Base-by-base conservation (phyloP, 2,797 vertebrate species). In the Helarctos malayanus region DNA sequence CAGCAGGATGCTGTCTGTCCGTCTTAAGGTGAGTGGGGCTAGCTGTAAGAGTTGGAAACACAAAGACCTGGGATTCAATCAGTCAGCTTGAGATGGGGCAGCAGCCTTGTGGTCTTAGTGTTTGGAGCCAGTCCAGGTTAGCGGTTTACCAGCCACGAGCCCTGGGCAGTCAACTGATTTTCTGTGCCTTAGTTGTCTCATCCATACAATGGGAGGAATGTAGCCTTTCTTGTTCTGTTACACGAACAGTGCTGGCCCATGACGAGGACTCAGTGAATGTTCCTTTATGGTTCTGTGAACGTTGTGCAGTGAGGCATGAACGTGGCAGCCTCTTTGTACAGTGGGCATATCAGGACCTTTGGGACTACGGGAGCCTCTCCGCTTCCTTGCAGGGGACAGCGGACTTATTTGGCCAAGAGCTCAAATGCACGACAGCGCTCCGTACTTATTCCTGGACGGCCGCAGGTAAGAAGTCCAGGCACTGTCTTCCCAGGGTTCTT, bases 261-360 rank as follows among this genome's bases (percentile, higher is more conserved):
- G 59, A n/a, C 61, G 2, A 69, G 76, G 76, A 29, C 14, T 21
- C n/a, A 0, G 2, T 3, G 21, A 49, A 13, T 6, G 29, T 1
- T 25, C 56, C 38, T 29, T 5, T 11, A 5, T 32, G 23, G 25
- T 6, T 2, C 18, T 1, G 1, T 38, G 56, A 32, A 6, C 2
- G 2, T 57, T 2, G 14, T 35, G 16, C 2, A 0, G 65, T 5
- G 56, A 32, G 59, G 45, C 0, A 0, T 2, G 14, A 59, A 1
- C 0, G 3, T 1, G 23, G 54, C 35, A 1, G 8, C 5, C 6
- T 41, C 0, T 5, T 68, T 0, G 18, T 41, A 41, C 41, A 7
- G 52, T 0, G 1, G 71, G 12, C 5, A 54, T 18, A 3, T 1
- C 18, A 4, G 78, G 29, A 7, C 2, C 9, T 78, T 12, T 18